Base-by-base conservation (phyloP, 2,888 invertebrate species). In the Therioaphis trifolii region DNA sequence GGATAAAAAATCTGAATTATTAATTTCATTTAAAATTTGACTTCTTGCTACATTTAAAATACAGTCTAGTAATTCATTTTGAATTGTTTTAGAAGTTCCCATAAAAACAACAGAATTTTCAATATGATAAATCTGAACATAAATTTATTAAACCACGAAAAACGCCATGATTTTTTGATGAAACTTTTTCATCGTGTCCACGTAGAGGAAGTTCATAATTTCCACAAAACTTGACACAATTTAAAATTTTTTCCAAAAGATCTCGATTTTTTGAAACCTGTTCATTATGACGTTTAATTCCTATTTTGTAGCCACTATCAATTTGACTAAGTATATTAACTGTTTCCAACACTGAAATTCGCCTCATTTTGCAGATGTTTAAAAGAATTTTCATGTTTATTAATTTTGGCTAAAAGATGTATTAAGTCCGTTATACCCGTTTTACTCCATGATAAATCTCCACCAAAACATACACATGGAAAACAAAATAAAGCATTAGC, bases 181-280 rank as follows among this genome's bases (percentile, higher is more conserved):
- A 14, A 21, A 74, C 15, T 58, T 55, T 75, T 75, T 40, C 74
- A n/a, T 79, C 52, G 35, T 86, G 85, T 29, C 85, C 86, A 61
- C 86, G 43, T 12, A 85, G 46, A 40, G 85, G 77, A n/a, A 86
- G 58, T 69, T 87, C 85, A 80, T 85, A 85, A 40, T 71, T 74
- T 2, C 85, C 85, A 85, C 86, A 87, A 77, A 86, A 85, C 4
- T 86, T 77, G 18, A 87, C 84, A 68, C 84, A 85, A 40, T 86
- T 71, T 66, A 86, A 84, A 40, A 86, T 72, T 84, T 84, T 85
- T 11, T 84, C 78, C 52, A 86, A 63, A 43, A 84, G 55, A 66
- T 78, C 49, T 46, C 85, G 79, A 63, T 86, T 86, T 76, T 85
- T 79, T 55, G 15, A 68, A 14, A 86, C 85, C n/a, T 85, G 14